Percentiles rank a stretch among this genome's conserved stretches.
Evolutionary conservation across 2,888 invertebrate species (phyloP).

Genomic region (Leptinotarsa rubiginosa): DNA sequence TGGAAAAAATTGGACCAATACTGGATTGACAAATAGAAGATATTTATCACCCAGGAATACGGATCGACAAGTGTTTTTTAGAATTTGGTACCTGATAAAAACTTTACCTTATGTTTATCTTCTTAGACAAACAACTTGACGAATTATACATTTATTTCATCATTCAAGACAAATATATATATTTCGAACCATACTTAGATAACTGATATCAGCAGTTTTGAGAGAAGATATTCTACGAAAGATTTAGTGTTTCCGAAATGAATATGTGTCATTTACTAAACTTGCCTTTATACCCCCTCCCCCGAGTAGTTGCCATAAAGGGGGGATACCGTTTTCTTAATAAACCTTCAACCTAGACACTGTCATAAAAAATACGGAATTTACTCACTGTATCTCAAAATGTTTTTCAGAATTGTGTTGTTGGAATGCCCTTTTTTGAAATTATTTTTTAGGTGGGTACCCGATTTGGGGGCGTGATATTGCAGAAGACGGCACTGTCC

Average conservation of each 20-base stretch:
- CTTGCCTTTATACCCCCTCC: background rate
- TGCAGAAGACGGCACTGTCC: too few species aligned
- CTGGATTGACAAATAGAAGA: constrained; percentile 32
- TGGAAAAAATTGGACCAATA: constrained; percentile 41
- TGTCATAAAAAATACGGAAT: too few species aligned
- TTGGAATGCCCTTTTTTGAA: too few species aligned
- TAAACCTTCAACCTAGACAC: too few species aligned
- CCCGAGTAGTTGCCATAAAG: too few species aligned
- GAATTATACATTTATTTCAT: constrained; percentile 40
- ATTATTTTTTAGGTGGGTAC: too few species aligned
- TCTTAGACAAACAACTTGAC: constrained; percentile 41
- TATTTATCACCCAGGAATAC: constrained; percentile 37
- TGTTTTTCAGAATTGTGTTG: too few species aligned
- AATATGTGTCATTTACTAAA: background rate
- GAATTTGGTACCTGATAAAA: constrained; percentile 38
- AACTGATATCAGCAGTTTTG: constrained; percentile 26
- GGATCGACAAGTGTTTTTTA: constrained; percentile 38
- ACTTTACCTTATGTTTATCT: constrained; percentile 38
- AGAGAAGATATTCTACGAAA: background rate
- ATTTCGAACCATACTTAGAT: constrained; percentile 26
- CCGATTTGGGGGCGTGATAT: too few species aligned
- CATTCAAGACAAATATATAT: constrained; percentile 32
- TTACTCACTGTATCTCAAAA: too few species aligned
- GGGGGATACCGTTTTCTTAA: too few species aligned
- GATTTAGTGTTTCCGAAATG: background rate